A percentile compares a stretch with the other conserved stretches of the same genome.
Conservation (phyloP, 1,140 invertebrate genomes). For the Tenebrio molitor region DNA sequence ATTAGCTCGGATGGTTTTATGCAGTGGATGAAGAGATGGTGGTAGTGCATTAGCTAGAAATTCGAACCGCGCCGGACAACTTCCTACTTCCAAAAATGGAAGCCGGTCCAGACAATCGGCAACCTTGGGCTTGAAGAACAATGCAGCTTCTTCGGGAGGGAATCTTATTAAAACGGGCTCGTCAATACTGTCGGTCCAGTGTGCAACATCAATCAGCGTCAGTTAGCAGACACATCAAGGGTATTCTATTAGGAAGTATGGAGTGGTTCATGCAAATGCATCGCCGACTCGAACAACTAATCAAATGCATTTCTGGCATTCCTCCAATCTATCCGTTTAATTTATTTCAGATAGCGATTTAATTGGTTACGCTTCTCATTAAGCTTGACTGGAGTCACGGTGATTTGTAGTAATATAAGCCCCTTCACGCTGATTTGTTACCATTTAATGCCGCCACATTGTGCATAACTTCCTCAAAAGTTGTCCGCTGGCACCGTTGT, state of each 20-base stretch:
- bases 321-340: slow-evolving; percentile 42
- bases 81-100: neutral
- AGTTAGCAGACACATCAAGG: slow-evolving; percentile 34
- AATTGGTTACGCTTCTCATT: slow-evolving; percentile 40
- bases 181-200: neutral
- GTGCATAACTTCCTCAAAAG: too few relatives aligned
- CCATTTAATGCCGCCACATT: neutral
- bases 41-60: neutral
- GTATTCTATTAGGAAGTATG: slow-evolving; percentile 43
- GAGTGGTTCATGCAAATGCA: slow-evolving; percentile 43
- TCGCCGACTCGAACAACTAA: slow-evolving; percentile 36
- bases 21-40: neutral
- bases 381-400: slow-evolving; percentile 33
- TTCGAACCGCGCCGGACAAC: neutral
- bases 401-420: slow-evolving; percentile 25
- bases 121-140: neutral
- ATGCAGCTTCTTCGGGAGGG: neutral
- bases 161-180: slow-evolving; percentile 8
- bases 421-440: slow-evolving; percentile 13
- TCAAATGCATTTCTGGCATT: slow-evolving; percentile 47
- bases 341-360: slow-evolving; percentile 45
- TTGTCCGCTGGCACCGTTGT: too few relatives aligned
- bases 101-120: neutral
- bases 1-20: neutral
- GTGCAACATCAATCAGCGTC: slow-evolving; percentile 39